Conservation (phyloP, 2,888 invertebrate genomes). For the Malachius bipustulatus region DNA sequence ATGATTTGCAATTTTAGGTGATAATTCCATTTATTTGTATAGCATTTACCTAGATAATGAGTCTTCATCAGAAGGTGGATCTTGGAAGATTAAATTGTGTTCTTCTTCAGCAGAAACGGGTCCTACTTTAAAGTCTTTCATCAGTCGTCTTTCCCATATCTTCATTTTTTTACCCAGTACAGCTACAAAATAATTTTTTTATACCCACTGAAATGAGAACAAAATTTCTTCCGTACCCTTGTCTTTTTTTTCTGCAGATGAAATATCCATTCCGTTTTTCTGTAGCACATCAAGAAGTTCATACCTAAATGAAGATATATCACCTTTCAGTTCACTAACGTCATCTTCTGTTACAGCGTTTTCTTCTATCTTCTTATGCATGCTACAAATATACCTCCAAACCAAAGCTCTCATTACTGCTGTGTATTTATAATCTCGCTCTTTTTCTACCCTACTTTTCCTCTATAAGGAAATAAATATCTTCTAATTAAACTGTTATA, state of each 20-base stretch:
- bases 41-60: conserved; percentile 41
- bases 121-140: conserved; percentile 81
- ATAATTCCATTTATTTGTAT: conserved; percentile 5
- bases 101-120: conserved; percentile 55
- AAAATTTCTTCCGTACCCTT: too few species aligned
- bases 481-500: too few species aligned
- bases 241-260: conserved; percentile 59
- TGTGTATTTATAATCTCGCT: conserved; percentile 57
- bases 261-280: conserved; percentile 78
- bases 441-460: conserved; percentile 50
- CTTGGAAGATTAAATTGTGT: conserved; percentile 30
- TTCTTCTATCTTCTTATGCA: conserved; percentile 73
- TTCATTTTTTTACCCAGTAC: conserved; percentile 67
- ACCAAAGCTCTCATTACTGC: conserved; percentile 82
- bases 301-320: conserved; percentile 83
- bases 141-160: conserved; percentile 75
- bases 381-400: conserved; percentile 83
- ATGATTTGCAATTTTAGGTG: conserved; percentile 7
- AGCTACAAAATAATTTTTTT: conserved; percentile 44
- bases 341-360: conserved; percentile 87
- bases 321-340: conserved; percentile 87
- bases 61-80: conserved; percentile 43
- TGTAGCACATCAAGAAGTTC: conserved; percentile 83
- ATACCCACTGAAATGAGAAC: too few species aligned
- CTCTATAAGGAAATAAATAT: conserved; percentile 26